Evolutionary conservation across 1,140 invertebrate species (phyloP).

Genomic region (Tetramorium parvispinum): DNA sequence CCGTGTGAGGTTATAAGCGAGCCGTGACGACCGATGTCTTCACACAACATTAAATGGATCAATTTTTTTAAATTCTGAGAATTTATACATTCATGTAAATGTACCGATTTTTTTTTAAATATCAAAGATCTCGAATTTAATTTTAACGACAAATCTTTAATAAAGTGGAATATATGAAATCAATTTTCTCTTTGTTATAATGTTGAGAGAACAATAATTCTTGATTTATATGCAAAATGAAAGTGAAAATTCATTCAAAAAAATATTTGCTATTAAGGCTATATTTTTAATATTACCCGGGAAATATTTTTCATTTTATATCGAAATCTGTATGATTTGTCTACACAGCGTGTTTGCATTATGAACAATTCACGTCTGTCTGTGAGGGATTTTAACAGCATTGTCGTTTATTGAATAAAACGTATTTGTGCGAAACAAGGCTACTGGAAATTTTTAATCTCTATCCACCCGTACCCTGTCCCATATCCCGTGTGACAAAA

Average conservation of each 20-base stretch:
- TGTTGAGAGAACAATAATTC: background rate
- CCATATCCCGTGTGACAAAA: slow-evolving; percentile 29
- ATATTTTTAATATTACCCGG: background rate
- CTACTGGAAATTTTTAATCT: slow-evolving; percentile 56
- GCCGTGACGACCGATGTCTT: background rate
- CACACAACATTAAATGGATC: background rate
- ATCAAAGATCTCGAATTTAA: background rate
- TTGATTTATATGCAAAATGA: background rate
- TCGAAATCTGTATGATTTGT: background rate
- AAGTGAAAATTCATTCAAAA: background rate
- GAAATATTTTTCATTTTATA: background rate
- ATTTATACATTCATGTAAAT: background rate
- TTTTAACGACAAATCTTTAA: background rate
- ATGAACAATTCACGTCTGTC: slow-evolving; percentile 31
- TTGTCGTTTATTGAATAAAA: slow-evolving; percentile 45
- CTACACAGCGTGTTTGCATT: background rate
- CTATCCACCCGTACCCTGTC: slow-evolving; percentile 9
- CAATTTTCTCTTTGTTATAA: background rate
- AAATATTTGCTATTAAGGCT: background rate
- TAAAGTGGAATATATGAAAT: background rate
- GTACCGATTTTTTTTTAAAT: background rate
- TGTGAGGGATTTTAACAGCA: slow-evolving; percentile 11
- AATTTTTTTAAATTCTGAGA: background rate
- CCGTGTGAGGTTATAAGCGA: background rate
- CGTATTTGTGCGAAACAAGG: slow-evolving; percentile 44